These are phyloP conservation scores for Lochmaea crataegi DNA, from an alignment of 2,888 invertebrate species.

Conservation along the genomic window DNA sequence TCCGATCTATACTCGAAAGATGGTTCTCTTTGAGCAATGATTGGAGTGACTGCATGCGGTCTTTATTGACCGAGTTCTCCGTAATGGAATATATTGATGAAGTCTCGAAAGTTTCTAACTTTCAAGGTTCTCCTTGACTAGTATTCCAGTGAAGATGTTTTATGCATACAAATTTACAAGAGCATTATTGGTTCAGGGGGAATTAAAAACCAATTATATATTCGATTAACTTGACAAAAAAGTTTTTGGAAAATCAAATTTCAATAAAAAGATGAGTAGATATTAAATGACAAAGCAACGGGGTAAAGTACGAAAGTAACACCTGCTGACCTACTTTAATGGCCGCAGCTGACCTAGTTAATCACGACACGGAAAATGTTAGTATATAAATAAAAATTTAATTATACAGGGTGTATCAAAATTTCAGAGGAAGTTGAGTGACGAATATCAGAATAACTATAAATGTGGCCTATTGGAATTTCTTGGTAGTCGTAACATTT, in stretches of 20 bases:
- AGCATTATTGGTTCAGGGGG: not conserved
- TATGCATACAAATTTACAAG: conserved; percentile 18
- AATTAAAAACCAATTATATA: conserved; percentile 21
- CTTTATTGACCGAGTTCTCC: conserved; percentile 23
- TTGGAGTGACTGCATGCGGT: conserved; percentile 15
- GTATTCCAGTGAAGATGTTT: conserved; percentile 15
- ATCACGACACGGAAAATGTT: too few species aligned
- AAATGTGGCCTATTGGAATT: too few species aligned
- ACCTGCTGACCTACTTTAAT: too few species aligned
- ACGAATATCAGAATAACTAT: too few species aligned
- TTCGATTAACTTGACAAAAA: conserved; percentile 19
- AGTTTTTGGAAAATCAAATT: not conserved
- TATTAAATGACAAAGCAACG: too few species aligned
- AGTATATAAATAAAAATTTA: too few species aligned
- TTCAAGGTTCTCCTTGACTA: conserved; percentile 10
- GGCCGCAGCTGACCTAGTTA: too few species aligned
- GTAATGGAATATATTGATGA: conserved; percentile 31
- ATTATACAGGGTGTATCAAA: too few species aligned
- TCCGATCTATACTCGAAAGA: conserved; percentile 4
- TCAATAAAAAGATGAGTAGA: too few species aligned
- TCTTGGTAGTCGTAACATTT: too few species aligned
- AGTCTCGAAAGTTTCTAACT: conserved; percentile 25
- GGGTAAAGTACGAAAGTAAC: too few species aligned
- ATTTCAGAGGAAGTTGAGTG: too few species aligned
- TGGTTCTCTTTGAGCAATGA: conserved; percentile 12